Conservation (phyloP, 2,888 invertebrate genomes). For the Psylliodes chrysocephalus region DNA sequence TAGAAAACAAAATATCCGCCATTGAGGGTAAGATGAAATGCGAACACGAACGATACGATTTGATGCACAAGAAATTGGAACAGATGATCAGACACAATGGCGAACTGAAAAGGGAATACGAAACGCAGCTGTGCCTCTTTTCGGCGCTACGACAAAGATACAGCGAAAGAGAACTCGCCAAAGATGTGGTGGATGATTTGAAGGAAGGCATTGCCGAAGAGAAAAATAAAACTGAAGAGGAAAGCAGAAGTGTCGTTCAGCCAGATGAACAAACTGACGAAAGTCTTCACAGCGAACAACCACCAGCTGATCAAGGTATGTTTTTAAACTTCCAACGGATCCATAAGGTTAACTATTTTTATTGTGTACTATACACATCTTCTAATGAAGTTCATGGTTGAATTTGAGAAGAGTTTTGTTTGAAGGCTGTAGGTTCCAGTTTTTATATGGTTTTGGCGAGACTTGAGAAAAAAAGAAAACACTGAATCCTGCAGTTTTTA, state of each 20-base stretch:
- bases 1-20: constrained; percentile 73
- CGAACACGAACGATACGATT: constrained; percentile 77
- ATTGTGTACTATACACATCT: too few species aligned
- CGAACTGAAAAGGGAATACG: constrained; percentile 81
- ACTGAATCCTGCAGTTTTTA: too few species aligned
- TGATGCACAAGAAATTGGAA: constrained; percentile 77
- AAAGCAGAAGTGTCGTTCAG: not conserved
- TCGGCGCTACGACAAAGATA: constrained; percentile 65
- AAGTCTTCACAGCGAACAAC: not conserved
- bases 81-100: constrained; percentile 79
- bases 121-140: constrained; percentile 79
- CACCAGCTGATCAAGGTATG: too few species aligned
- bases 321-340: too few species aligned
- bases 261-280: not conserved
- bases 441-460: too few species aligned
- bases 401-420: too few species aligned
- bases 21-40: constrained; percentile 77
- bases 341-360: too few species aligned
- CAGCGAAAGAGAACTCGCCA: constrained; percentile 58
- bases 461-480: too few species aligned
- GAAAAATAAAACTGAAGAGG: constrained; percentile 6
- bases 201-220: constrained; percentile 18
- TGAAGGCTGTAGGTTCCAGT: too few species aligned
- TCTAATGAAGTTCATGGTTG: too few species aligned
- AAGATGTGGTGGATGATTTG: constrained; percentile 51